Conservation (phyloP, 2,113 vertebrate species). For the Protomyctophum bolini region DNA sequence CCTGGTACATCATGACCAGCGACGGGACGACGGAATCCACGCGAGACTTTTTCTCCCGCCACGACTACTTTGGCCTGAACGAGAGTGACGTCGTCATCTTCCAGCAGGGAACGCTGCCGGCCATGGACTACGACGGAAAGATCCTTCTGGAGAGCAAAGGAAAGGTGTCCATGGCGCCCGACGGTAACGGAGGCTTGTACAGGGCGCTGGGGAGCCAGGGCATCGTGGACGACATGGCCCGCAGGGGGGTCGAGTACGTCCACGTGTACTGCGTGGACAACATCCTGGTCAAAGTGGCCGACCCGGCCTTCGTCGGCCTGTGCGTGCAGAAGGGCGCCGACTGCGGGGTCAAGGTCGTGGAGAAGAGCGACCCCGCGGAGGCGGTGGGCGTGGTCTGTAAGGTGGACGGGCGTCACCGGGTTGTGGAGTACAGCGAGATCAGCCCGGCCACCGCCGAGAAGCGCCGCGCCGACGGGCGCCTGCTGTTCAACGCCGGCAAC, state of each 20-base stretch:
- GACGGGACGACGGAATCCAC: slow-evolving; percentile 92
- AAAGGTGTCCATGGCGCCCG: slow-evolving; percentile 96
- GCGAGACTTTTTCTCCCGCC: slow-evolving; percentile 86
- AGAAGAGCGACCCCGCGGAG: no score
- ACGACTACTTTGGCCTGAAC: slow-evolving; percentile 88
- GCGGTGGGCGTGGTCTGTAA: no score
- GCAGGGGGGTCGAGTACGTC: slow-evolving; percentile 81
- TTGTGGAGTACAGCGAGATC: no score
- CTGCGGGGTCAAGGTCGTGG: slow-evolving; percentile 95
- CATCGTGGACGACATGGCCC: slow-evolving; percentile 89
- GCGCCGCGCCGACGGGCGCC: no score
- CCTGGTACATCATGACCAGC: slow-evolving; percentile 99
- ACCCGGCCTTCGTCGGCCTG: slow-evolving; percentile 94
- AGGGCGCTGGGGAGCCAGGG: slow-evolving; percentile 86
- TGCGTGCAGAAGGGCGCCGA: slow-evolving; percentile 92
- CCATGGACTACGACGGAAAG: slow-evolving; percentile 91
- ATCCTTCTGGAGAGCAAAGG: slow-evolving; percentile 91
- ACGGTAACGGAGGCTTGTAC: slow-evolving; percentile 96
- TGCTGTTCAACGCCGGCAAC: no score
- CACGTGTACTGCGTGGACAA: slow-evolving; percentile 97
- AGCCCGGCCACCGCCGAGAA: no score
- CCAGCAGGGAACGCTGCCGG: slow-evolving; percentile 97
- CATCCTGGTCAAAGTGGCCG: slow-evolving; percentile 95
- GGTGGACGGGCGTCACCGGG: no score
- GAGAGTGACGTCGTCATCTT: slow-evolving; percentile 89